Evolutionary conservation across 2,113 vertebrate genomes (phyloP).

Genomic region (Dermatemys mawii): DNA sequence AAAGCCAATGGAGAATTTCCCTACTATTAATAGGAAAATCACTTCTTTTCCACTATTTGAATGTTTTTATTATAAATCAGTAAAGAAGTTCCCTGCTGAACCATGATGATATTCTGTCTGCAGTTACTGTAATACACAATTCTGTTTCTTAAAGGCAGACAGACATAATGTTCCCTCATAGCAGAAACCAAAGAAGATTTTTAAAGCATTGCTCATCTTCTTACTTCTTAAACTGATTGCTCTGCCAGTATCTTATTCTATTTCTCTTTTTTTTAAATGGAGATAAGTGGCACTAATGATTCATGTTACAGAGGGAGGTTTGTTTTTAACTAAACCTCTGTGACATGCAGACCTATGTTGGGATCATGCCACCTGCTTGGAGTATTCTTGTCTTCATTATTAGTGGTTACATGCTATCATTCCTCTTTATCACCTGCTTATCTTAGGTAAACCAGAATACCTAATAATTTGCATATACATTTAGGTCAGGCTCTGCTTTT

Average conservation of each 20-base stretch:
- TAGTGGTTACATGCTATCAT: not conserved
- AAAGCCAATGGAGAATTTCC: not conserved
- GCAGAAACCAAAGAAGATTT: constrained; percentile 46
- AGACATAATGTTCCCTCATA: not conserved
- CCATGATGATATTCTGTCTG: not conserved
- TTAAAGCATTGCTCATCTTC: constrained; percentile 46
- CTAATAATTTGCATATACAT: constrained; percentile 51
- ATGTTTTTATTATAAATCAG: constrained; percentile 10
- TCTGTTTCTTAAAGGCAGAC: not conserved
- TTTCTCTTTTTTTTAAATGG: constrained; percentile 14
- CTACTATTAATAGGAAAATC: not conserved
- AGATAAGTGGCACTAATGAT: not conserved
- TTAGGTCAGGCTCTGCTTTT: constrained; percentile 42
- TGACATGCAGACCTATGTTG: constrained; percentile 56
- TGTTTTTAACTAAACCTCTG: constrained; percentile 21
- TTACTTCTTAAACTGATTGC: constrained; percentile 30
- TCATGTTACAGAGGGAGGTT: constrained; percentile 18
- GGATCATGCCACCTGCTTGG: not conserved
- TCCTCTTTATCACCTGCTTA: constrained; percentile 1
- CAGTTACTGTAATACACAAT: not conserved
- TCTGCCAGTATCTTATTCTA: not conserved
- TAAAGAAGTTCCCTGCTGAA: not conserved
- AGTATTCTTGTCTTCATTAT: not conserved
- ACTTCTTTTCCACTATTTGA: not conserved
- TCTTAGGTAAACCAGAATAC: not conserved